Base-by-base conservation (phyloP, 2,113 vertebrate species). In the Microtus oregoni region DNA sequence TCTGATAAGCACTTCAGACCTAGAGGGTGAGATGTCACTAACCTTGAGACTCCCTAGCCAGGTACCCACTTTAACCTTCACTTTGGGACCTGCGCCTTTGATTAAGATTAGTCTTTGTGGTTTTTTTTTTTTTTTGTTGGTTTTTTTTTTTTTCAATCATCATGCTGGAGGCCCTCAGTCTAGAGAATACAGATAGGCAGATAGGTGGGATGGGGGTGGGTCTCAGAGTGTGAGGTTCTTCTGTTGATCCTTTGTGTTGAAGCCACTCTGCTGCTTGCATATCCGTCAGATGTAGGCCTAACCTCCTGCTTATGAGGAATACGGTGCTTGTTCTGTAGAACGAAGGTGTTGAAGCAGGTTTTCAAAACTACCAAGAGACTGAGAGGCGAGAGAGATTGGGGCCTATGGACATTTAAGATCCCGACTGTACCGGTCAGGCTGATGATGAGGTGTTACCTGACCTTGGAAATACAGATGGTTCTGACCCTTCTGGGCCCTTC, bases 341-440 rank as follows among this genome's bases (percentile, higher is more conserved):
- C 44, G 67, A 68, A 93, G 77, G 38, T 86, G 44, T 82, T 89
- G 81, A 91, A 88, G 28, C 61, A 94, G 38, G 68, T 93, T 72
- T 73, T 13, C 50, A 92, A 82, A 88, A 28, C 24, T 90, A 75
- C 47, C 38, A 70, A 67, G 95, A 85, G 70, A 81, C 68, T 85
- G 55, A 38, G 65, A 89, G 61, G 61, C 83, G 55, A 55, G 93
- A 28, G 38, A 28, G 38, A 17, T 32, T 77, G 67, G 78, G 78
- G 28, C n/a, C 19, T 73, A 24, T 52, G 28, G 65, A 28, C 19
- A 58, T 70, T 82, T 91, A 72, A 55, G 63, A 82, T 72, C 65
- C 90, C 58, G 3, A 91, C 4, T 50, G 50, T 79, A 41, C n/a
- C 20, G 50, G 5, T 55, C 52, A 47, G 81, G 35, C 55, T 68